Evolutionary conservation across 2,797 vertebrate genomes (phyloP).

Genomic region (Taenioides sp.): DNA sequence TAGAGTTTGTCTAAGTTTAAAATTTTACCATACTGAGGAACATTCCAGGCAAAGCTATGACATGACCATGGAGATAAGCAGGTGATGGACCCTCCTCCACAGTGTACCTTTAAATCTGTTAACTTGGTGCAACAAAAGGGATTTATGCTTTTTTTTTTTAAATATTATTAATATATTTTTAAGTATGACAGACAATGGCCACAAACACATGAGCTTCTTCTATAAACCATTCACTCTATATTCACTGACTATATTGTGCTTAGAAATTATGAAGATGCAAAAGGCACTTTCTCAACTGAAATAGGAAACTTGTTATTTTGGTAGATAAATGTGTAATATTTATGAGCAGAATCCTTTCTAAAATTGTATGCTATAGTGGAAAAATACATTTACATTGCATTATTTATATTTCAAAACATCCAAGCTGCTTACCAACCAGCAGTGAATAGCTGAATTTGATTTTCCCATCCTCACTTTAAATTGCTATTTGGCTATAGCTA

Average conservation of each 20-base stretch:
- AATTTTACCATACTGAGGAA: no score
- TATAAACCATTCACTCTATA: no score
- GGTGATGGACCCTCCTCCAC: no score
- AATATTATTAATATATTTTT: no score
- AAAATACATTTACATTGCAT: neutral
- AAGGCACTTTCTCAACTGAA: neutral
- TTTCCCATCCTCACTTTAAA: conserved; percentile 10
- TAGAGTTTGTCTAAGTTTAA: no score
- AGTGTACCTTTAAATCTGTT: neutral
- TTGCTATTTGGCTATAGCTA: conserved; percentile 2
- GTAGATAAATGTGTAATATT: neutral
- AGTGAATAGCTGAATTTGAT: neutral
- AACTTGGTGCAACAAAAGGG: no score
- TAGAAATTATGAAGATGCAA: no score
- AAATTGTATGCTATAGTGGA: neutral
- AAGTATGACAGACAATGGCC: no score
- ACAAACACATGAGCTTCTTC: no score
- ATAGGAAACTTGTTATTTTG: conserved; percentile 49
- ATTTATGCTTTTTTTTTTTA: no score
- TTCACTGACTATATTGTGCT: no score
- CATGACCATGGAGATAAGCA: neutral
- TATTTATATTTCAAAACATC: conserved; percentile 1
- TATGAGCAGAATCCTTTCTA: conserved; percentile 11
- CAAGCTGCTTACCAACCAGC: conserved; percentile 8
- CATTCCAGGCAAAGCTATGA: no score